These are phyloP conservation scores for Cyclopterus lumpus DNA, from an alignment of 2,797 vertebrate species.

Conservation along the genomic window DNA sequence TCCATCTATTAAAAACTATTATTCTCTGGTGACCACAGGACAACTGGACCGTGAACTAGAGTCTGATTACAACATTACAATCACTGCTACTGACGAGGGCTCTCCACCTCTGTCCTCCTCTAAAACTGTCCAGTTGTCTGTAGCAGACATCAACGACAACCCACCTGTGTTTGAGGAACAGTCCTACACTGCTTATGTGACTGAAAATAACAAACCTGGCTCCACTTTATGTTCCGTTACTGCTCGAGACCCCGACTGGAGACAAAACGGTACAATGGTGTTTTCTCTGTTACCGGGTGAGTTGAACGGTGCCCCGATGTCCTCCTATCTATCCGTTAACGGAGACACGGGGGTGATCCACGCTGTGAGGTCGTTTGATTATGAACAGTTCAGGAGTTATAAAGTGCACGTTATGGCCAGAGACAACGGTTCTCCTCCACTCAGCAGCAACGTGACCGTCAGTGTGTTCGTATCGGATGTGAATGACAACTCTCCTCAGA, in stretches of 20 bases:
- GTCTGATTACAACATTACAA: conserved; percentile 72
- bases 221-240: conserved; percentile 58
- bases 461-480: conserved; percentile 81
- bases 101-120: conserved; percentile 55
- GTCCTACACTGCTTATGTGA: conserved; percentile 53
- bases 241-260: conserved; percentile 46
- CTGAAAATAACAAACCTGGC: conserved; percentile 69
- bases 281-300: conserved; percentile 52
- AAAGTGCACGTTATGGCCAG: conserved; percentile 62
- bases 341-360: conserved; percentile 79
- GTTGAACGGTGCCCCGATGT: conserved; percentile 23
- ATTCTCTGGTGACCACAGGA: conserved; percentile 26
- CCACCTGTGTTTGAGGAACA: conserved; percentile 70
- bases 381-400: conserved; percentile 66
- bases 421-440: conserved; percentile 72
- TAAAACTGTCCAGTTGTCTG: conserved; percentile 55
- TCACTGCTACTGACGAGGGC: conserved; percentile 69
- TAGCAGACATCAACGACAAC: conserved; percentile 81
- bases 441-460: conserved; percentile 71
- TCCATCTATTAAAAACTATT: background rate
- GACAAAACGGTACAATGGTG: conserved; percentile 51
- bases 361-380: conserved; percentile 78
- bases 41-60: conserved; percentile 73
- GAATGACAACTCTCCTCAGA: conserved; percentile 86
- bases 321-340: conserved; percentile 66